These are phyloP conservation scores for Centropyge bicolor DNA, from an alignment of 2,797 vertebrate genomes.

Conservation along the genomic window DNA sequence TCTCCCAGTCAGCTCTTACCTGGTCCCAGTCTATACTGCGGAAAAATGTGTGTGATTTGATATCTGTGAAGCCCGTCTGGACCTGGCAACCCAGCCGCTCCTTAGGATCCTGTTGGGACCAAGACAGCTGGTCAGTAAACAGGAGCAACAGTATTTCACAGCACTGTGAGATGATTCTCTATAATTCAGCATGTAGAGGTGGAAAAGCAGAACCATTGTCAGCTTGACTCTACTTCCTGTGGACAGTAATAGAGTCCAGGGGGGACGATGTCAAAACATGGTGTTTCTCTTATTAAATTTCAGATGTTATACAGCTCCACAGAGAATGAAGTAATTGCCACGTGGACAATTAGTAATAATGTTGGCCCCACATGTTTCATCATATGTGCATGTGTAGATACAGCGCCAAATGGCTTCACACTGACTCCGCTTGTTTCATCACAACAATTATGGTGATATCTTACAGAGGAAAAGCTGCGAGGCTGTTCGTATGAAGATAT, in stretches of 20 bases:
- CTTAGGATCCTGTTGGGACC: conserved; percentile 92
- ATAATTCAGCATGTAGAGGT: neutral
- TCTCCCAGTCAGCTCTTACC: conserved; percentile 83
- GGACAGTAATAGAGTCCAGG: conserved; percentile 13
- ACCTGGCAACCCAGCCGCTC: conserved; percentile 97
- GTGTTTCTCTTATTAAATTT: neutral
- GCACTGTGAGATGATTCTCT: neutral
- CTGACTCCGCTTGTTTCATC: conserved; percentile 19
- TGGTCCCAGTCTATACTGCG: conserved; percentile 99
- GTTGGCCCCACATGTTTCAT: conserved; percentile 22
- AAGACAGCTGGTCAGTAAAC: conserved; percentile 53
- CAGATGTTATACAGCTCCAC: neutral
- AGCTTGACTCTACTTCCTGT: neutral
- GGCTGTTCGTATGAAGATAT: conserved; percentile 1
- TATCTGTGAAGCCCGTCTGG: conserved; percentile 95
- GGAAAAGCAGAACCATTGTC: neutral
- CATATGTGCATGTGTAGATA: neutral
- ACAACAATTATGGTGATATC: conserved; percentile 25
- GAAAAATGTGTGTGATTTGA: conserved; percentile 98
- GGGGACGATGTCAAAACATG: neutral
- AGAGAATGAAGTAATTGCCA: conserved; percentile 2
- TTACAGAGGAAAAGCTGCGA: conserved; percentile 5
- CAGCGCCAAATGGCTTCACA: neutral
- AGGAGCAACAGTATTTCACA: neutral
- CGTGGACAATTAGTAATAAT: conserved; percentile 19